These are phyloP conservation scores for Drosophila nigritarsus DNA, from an alignment of 2,888 invertebrate genomes.

Conservation along the genomic window DNA sequence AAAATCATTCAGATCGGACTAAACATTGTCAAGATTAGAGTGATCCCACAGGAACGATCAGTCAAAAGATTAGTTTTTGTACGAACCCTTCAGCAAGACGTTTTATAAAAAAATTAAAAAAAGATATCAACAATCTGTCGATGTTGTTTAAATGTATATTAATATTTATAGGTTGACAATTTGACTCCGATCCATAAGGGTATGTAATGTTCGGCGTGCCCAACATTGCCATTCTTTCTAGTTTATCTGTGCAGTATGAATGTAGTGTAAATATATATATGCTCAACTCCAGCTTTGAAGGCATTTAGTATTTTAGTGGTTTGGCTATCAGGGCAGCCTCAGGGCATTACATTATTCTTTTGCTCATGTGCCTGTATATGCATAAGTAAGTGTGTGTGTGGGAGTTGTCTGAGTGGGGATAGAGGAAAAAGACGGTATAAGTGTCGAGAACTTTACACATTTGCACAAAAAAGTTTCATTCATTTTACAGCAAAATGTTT, in stretches of 20 bases:
- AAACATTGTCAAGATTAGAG: not conserved
- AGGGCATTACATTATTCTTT: constrained; percentile 28
- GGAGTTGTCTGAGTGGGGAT: not conserved
- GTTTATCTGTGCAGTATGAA: not conserved
- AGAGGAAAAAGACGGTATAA: constrained; percentile 5
- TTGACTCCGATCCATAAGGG: not conserved
- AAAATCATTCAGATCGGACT: not conserved
- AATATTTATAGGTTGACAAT: not conserved
- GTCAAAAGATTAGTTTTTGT: not conserved
- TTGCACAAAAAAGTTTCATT: constrained; percentile 53
- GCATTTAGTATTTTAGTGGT: constrained; percentile 32
- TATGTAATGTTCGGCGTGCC: not conserved
- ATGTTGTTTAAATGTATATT: not conserved
- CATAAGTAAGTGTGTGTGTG: not conserved
- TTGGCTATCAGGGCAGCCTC: constrained; percentile 17
- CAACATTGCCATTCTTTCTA: not conserved
- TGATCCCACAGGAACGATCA: not conserved
- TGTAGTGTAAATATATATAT: not conserved
- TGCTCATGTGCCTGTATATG: constrained; percentile 5
- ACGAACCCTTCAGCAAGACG: too few relatives aligned
- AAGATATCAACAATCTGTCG: too few relatives aligned
- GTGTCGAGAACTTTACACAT: constrained; percentile 50
- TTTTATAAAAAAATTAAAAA: too few relatives aligned
- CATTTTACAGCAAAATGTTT: constrained; percentile 34
- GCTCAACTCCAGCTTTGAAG: constrained; percentile 14